Evolutionary conservation across 2,888 invertebrate species (phyloP).

Genomic region (Dermolepida albohirtum): DNA sequence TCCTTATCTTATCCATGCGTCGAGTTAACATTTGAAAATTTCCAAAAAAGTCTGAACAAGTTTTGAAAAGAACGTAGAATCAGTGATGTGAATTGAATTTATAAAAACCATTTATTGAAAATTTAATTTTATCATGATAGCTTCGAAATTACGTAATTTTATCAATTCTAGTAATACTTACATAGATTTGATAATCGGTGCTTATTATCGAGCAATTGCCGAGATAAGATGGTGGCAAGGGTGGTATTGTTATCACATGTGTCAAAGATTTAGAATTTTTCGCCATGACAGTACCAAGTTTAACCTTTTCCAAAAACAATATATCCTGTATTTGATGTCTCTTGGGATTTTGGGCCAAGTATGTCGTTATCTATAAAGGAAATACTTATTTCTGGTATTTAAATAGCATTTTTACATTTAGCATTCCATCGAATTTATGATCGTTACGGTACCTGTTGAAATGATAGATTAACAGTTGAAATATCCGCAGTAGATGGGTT

Average conservation of each 20-base stretch:
- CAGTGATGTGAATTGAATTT: too few species aligned
- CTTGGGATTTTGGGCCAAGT: not conserved
- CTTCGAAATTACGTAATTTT: too few species aligned
- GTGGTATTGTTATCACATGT: conserved; percentile 8
- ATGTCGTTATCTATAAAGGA: not conserved
- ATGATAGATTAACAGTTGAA: not conserved
- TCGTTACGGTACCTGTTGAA: conserved; percentile 5
- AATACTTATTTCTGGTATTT: too few species aligned
- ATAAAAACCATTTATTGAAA: too few species aligned
- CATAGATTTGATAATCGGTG: conserved; percentile 18
- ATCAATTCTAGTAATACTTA: not conserved
- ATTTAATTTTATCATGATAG: too few species aligned
- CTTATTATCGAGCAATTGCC: conserved; percentile 13
- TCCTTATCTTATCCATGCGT: too few species aligned
- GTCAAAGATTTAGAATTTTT: conserved; percentile 18
- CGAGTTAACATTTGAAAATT: too few species aligned
- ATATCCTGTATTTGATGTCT: not conserved
- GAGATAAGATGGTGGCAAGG: conserved; percentile 19
- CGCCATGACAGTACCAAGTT: not conserved
- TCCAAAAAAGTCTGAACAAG: too few species aligned
- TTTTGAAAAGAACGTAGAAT: too few species aligned
- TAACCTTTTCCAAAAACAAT: conserved; percentile 3
- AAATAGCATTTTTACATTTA: too few species aligned
- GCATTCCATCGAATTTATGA: too few species aligned
- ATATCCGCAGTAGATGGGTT: not conserved